Percentiles rank a stretch among this genome's conserved stretches.
phyloP scores from a whole-genome alignment of 2,888 invertebrate genomes.

The Sthenelais limicola region DNA sequence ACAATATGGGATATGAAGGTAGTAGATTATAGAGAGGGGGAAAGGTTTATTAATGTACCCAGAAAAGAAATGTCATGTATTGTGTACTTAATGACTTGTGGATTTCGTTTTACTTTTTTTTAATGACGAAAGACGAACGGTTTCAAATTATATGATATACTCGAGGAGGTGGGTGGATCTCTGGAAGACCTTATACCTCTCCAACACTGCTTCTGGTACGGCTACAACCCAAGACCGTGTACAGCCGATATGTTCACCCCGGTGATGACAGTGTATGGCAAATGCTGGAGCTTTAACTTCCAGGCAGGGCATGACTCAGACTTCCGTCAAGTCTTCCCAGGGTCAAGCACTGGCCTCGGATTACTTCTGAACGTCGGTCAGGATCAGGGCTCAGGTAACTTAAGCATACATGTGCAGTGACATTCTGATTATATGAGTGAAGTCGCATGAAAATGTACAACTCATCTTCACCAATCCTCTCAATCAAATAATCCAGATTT shows the following conservation, averaged over 20 bases:
- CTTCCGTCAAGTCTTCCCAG: not conserved
- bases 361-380: not conserved
- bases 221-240: not conserved
- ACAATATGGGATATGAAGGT: no score
- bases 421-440: no score
- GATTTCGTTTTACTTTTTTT: no score
- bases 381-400: not conserved
- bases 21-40: no score
- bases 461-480: no score
- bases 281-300: slow-evolving; percentile 30
- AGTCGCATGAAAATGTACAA: no score
- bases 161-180: not conserved
- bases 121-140: no score
- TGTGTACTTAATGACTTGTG: no score
- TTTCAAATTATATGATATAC: no score
- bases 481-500: no score
- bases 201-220: not conserved
- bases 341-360: not conserved
- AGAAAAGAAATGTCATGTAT: no score
- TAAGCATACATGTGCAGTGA: not conserved
- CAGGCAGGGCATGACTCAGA: not conserved
- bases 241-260: not conserved
- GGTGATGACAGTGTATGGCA: not conserved
- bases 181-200: slow-evolving; percentile 2
- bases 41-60: no score